Evolutionary conservation across 92 coral and sea anemone species (phyloP).

Genomic region (Hydrozoanthus gracilis): DNA sequence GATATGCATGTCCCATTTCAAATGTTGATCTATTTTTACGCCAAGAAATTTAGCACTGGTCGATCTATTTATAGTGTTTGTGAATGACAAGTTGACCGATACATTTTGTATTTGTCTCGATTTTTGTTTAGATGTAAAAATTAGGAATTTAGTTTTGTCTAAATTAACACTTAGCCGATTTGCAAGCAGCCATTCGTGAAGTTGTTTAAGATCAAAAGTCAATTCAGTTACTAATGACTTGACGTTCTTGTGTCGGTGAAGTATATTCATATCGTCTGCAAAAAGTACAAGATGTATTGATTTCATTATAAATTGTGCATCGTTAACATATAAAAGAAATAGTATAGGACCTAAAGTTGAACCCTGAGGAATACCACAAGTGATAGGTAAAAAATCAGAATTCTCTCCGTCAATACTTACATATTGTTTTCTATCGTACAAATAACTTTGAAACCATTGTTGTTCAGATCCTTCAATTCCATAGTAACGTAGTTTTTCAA

Average conservation of each 20-base stretch:
- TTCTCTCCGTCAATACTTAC: no score
- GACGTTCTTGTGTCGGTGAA: neutral
- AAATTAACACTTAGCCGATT: no score
- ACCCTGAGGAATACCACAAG: no score
- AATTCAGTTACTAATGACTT: neutral
- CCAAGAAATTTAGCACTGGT: neutral
- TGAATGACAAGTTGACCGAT: neutral
- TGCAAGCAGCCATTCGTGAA: no score
- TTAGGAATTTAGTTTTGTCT: no score
- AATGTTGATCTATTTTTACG: neutral
- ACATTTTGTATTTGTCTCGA: no score
- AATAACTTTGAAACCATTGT: no score
- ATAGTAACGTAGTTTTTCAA: conserved; percentile 21
- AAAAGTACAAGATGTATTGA: conserved; percentile 10
- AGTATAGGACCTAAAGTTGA: no score
- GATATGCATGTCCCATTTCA: conserved; percentile 16
- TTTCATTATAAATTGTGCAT: neutral
- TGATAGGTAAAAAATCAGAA: no score
- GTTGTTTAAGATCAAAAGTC: conserved; percentile 7
- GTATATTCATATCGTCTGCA: conserved; percentile 14
- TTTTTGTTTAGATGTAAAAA: neutral
- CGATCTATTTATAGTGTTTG: neutral
- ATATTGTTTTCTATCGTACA: no score
- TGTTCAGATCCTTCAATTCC: no score
- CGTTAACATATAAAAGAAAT: no score